Base-by-base conservation (phyloP, 1,140 invertebrate species). In the Patella vulgata region DNA sequence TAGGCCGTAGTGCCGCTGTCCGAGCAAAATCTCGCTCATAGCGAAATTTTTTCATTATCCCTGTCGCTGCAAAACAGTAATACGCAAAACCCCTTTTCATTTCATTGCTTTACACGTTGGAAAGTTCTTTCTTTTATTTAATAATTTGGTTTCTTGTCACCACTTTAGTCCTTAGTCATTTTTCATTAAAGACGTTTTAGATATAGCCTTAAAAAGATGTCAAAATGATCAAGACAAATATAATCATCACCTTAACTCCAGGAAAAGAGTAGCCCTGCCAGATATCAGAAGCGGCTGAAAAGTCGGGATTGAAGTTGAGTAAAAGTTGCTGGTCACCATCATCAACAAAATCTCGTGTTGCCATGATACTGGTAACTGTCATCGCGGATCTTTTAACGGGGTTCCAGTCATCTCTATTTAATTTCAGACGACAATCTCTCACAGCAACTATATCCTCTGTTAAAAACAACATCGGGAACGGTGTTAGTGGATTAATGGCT, bases 331-430 rank as follows among this genome's bases (percentile, higher is more conserved):
- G 52, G 40, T 68, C 39, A 1, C 60, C 47, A 46, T 68, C 66
- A 27, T 59, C 46, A 14, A 68, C 44, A 21, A 68, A 63, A 46
- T 68, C 66, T 1, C 60, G 11, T 2, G 66, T 68, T 1, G 66
- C 66, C 11, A 63, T 56, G 0, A 68, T 39, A 12, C 59, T 59
- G 39, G 62, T 53, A 6, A 56, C 56, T 2, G 56, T 58, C n/a
- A 30, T 55, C 21, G 36, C 63, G 12, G 40, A 43, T 3, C 46
- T 36, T 17, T 60, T 52, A 14, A n/a, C 54, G 9, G 25, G 33
- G 47, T 68, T 53, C n/a, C 56, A 60, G 12, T 46, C 30, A 12
- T 31, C 25, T 36, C 27, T 33, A 1, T 31, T 47, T 21, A 68
- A 31, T 25, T 63, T 30, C 14, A 55, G 59, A 17, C 50, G 23